Conservation (phyloP, 2,888 invertebrate genomes). For the Heliothis peltigera region DNA sequence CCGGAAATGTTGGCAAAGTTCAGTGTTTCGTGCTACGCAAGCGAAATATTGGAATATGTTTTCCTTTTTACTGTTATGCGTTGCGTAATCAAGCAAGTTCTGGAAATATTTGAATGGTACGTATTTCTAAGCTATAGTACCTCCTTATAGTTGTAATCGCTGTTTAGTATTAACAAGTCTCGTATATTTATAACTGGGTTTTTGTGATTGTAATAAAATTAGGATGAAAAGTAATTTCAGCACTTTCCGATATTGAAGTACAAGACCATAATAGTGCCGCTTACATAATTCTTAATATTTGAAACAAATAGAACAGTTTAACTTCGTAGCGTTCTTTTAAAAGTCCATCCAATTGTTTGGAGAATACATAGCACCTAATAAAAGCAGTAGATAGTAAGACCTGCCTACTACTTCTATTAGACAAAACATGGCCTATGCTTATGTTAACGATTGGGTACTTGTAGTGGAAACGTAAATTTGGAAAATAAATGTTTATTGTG, state of each 20-base stretch:
- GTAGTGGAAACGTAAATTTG: too few species aligned
- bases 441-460: too few species aligned
- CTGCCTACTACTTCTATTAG: too few species aligned
- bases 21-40: constrained; percentile 39
- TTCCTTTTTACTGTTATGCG: constrained; percentile 4
- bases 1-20: constrained; percentile 57
- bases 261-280: background rate
- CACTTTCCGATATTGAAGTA: background rate
- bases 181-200: too few species aligned
- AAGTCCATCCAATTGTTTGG: constrained; percentile 6
- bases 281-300: background rate
- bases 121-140: too few species aligned
- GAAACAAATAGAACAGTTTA: constrained; percentile 5
- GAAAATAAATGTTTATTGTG: background rate
- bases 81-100: background rate
- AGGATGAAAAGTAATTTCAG: background rate
- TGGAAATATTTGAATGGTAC: background rate
- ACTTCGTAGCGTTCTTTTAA: constrained; percentile 2
- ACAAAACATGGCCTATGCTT: too few species aligned
- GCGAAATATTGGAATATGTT: background rate
- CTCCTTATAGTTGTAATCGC: too few species aligned
- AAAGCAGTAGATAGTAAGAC: constrained; percentile 1
- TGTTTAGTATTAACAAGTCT: too few species aligned
- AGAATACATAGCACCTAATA: constrained; percentile 46
- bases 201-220: too few species aligned